Evolutionary conservation across 1,140 invertebrate genomes (phyloP).

Genomic region (Leguminivora glycinivorella): DNA sequence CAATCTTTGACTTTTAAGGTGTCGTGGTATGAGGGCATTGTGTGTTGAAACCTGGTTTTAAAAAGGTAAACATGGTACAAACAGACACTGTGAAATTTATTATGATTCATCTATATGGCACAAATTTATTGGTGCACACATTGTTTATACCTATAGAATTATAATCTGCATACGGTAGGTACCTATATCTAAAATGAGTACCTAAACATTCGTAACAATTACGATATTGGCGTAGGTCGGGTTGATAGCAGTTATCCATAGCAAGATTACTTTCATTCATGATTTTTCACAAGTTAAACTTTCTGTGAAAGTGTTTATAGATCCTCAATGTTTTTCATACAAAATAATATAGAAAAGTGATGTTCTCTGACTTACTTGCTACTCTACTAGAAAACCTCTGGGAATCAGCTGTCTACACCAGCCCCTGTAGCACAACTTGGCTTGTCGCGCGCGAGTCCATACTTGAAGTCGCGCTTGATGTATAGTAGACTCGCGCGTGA

Average conservation of each 20-base stretch:
- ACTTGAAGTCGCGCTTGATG: no score
- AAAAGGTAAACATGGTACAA: constrained; percentile 9
- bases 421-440: no score
- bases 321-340: no score
- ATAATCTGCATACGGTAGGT: neutral
- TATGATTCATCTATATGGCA: constrained; percentile 10
- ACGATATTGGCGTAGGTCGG: constrained; percentile 17
- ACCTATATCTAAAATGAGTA: neutral
- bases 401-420: no score
- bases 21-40: neutral
- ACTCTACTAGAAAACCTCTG: no score
- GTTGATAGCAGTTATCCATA: constrained; percentile 11
- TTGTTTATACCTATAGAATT: neutral
- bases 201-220: neutral
- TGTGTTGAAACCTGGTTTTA: constrained; percentile 25
- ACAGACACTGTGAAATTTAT: neutral
- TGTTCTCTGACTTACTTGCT: no score
- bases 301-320: no score
- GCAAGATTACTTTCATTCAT: neutral
- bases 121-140: neutral
- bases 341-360: no score
- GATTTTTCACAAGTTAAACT: neutral
- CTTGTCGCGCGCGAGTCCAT: no score
- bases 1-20: neutral
- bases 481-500: no score